A percentile compares a stretch with the other conserved stretches of the same genome.
phyloP scores from a whole-genome alignment of 2,113 vertebrate genomes.

The Sceloporus tristichus region DNA sequence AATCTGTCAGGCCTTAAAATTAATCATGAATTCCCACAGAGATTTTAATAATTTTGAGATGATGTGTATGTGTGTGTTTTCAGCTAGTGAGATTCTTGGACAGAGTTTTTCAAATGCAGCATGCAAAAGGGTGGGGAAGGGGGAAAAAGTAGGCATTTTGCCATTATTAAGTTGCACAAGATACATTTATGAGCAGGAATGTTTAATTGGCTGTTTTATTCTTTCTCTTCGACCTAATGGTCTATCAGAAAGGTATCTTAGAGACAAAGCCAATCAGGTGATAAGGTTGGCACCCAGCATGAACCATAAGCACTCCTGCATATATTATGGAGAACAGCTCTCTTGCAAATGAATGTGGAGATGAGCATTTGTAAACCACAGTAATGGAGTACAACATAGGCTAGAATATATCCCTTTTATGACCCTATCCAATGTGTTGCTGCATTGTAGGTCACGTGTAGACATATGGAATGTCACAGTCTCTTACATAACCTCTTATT shows the following conservation, averaged over 20 bases:
- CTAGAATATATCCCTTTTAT: background rate
- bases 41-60: slow-evolving; percentile 92
- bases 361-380: slow-evolving; percentile 6
- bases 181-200: slow-evolving; percentile 60
- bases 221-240: slow-evolving; percentile 74
- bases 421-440: background rate
- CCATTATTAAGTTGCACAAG: slow-evolving; percentile 67
- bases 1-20: slow-evolving; percentile 92
- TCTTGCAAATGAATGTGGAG: slow-evolving; percentile 19
- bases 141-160: slow-evolving; percentile 67
- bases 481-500: background rate
- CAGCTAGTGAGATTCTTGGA: slow-evolving; percentile 83
- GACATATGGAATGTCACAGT: background rate
- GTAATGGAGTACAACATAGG: background rate
- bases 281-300: slow-evolving; percentile 68
- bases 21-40: slow-evolving; percentile 92
- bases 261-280: slow-evolving; percentile 74
- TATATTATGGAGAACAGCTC: slow-evolving; percentile 55
- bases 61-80: slow-evolving; percentile 64
- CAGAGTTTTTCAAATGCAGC: slow-evolving; percentile 81
- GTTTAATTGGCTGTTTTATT: slow-evolving; percentile 77
- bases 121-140: slow-evolving; percentile 65
- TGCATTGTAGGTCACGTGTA: background rate
- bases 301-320: slow-evolving; percentile 68
- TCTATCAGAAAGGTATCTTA: slow-evolving; percentile 74